Evolutionary conservation across 2,113 vertebrate species (phyloP), one percentile per base, ranked within the genome.

Genomic region (Daphoenositta chrysoptera): DNA sequence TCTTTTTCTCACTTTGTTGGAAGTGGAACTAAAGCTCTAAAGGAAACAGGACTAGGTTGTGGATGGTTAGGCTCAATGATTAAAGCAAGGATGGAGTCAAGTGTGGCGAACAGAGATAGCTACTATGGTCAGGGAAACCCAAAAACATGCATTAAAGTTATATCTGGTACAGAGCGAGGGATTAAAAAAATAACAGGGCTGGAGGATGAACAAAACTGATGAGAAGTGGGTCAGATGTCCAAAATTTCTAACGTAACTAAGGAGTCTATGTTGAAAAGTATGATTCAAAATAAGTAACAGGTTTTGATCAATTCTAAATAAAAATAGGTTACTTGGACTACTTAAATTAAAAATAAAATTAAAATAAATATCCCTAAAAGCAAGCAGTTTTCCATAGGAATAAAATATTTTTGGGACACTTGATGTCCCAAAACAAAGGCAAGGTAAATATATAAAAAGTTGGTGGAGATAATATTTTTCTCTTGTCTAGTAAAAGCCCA

Each of bases 91-190:
- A 73, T 65, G 11, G 33, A 96, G 39, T 66, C 69, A 63, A 63
- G 40, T 77, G 42, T 96, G 90, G n/a, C 44, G 73, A 93, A 68
- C 77, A 84, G 81, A 91, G 83, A 96, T 84, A 95, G 89, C 20
- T 58, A 58, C 42, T 44, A 5, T 27, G 42, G 14, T 64, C 66
- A 75, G 39, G 15, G 16, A 58, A 93, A 89, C 42, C 21, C 24
- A 58, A 68, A 76, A 58, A 0, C 4, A 42, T 45, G 50, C 51
- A 54, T 44, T 83, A 39, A 39, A 70, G 15, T 45, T 65, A 35
- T 3, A 70, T 5, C 7, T 87, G 21, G 45, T 83, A 28, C 18
- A 87, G 73, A 91, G 84, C 8, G 5, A 84, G 54, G 30, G 69
- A 91, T 89, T 89, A 40, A 83, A 92, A 83, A 91, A 63, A 19